Evolutionary conservation across 2,888 invertebrate genomes (phyloP).

Genomic region (Penaeus monodon): DNA sequence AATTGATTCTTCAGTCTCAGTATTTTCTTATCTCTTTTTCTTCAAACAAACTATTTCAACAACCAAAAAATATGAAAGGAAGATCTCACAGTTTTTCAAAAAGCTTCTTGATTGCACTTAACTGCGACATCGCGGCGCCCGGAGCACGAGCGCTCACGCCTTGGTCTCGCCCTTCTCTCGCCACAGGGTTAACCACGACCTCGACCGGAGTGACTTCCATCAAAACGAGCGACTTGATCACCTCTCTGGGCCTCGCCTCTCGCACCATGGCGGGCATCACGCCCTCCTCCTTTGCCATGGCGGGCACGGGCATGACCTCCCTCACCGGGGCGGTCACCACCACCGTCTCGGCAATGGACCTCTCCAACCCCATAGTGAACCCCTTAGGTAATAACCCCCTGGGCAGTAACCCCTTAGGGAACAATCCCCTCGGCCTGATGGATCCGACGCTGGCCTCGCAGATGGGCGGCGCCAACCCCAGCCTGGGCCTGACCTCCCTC

Average conservation of each 20-base stretch:
- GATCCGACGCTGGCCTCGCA: constrained; percentile 42
- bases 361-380: constrained; percentile 56
- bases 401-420: constrained; percentile 2
- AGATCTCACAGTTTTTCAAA: background rate
- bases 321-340: constrained; percentile 39
- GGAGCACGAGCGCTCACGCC: background rate
- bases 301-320: constrained; percentile 7
- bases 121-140: background rate
- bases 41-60: background rate
- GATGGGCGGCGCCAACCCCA: constrained; percentile 21
- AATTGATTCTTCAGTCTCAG: background rate
- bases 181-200: constrained; percentile 47
- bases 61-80: background rate
- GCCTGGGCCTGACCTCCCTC: constrained; percentile 30
- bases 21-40: background rate
- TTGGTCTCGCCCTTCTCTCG: background rate
- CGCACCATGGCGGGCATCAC: constrained; percentile 28
- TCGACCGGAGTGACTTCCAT: constrained; percentile 28
- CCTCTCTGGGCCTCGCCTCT: constrained; percentile 36
- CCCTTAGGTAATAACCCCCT: constrained; percentile 49
- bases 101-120: background rate
- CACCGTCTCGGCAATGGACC: constrained; percentile 59
- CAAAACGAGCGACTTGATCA: constrained; percentile 48
- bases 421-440: constrained; percentile 47
- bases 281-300: constrained; percentile 21